Base-by-base conservation (phyloP, 2,113 vertebrate genomes). In the Periophthalmodon schlosseri region DNA sequence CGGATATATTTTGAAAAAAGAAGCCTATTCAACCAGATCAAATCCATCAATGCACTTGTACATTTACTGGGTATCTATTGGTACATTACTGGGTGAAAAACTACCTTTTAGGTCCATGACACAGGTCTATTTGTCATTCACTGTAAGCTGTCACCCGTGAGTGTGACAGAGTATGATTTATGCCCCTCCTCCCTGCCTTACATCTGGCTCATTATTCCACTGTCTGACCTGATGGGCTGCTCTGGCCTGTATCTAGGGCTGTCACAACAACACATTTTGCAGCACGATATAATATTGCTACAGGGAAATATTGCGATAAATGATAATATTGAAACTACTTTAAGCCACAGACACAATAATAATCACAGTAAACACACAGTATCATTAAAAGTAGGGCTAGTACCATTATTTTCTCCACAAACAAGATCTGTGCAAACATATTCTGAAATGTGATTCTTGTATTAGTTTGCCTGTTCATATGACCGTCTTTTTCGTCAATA, bases 81-180 rank as follows among this genome's bases (percentile, higher is more conserved):
- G 28, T 28, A 8, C 61, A 65, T 34, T 34, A n/a, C 34, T 20
- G 61, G 11, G 20, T 39, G 33, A 33, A 73, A 36, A 33, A 70
- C 18, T 7, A 0, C 12, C 33, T 61, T 57, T 66, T 24, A 78
- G 67, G 12, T 47, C 23, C 60, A 47, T 1, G 23, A 49, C 15
- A 63, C 66, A 23, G 28, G 58, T 39, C 18, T 13, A 75, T 74
- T 73, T 65, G 2, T 77, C 76, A 61, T 44, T 14, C 5, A 11
- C 18, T 1, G 20, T 56, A 52, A 20, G 21, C 68, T 21, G 15
- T 61, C 56, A 73, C 70, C 70, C 23, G 49, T 73, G 46, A 64
- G 66, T 60, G 64, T 68, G 23, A 28, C 28, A 28, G 28, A 28
- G 10, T 14, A 28, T 76, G 66, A 80, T 82, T 80, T 69, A 76